These are phyloP conservation scores for Falco biarmicus DNA, from an alignment of 2,797 vertebrate genomes.

Conservation along the genomic window DNA sequence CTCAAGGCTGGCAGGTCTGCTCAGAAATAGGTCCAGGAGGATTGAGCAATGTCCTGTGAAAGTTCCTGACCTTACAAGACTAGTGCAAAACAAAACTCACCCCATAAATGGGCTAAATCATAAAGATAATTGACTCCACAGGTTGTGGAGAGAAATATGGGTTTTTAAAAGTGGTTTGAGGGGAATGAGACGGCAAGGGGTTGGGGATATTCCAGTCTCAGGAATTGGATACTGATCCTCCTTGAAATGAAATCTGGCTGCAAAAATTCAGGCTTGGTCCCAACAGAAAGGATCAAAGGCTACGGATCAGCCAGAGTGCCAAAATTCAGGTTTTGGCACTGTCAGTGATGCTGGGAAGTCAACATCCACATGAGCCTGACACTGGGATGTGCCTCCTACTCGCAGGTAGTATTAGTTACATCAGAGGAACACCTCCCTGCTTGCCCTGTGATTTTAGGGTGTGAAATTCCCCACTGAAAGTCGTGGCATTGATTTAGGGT, in stretches of 20 bases:
- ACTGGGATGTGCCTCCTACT: not conserved
- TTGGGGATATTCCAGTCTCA: not conserved
- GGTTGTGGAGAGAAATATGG: accelerated
- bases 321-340: not conserved
- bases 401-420: not conserved
- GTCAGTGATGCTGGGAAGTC: not conserved
- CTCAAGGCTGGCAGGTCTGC: not conserved
- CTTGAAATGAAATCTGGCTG: not conserved
- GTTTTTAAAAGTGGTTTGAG: not conserved
- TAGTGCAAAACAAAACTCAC: not conserved
- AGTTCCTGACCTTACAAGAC: not conserved
- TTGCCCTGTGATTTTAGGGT: not conserved
- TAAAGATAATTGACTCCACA: not conserved
- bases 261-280: not conserved
- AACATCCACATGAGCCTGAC: not conserved
- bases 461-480: not conserved
- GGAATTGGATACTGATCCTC: not conserved
- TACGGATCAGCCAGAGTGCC: not conserved
- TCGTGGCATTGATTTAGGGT: not conserved
- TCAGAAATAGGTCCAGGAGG: not conserved
- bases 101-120: not conserved
- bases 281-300: not conserved
- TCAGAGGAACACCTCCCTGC: not conserved
- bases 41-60: slow-evolving; percentile 28
- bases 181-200: not conserved